Conservation (phyloP, 2,797 vertebrate genomes). For the Microhierax caerulescens region DNA sequence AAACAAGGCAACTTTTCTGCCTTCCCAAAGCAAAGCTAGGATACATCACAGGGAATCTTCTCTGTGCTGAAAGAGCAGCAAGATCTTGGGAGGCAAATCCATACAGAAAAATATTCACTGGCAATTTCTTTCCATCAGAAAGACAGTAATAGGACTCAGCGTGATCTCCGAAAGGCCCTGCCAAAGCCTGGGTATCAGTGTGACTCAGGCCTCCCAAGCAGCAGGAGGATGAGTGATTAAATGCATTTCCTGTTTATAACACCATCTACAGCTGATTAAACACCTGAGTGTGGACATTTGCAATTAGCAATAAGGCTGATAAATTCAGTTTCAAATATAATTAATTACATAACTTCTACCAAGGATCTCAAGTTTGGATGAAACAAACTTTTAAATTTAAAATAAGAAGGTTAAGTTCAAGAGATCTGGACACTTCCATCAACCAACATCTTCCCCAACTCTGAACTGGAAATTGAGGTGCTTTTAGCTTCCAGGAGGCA, state of each 20-base stretch:
- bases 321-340: neutral
- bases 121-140: neutral
- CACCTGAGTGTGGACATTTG: neutral
- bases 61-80: neutral
- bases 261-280: neutral
- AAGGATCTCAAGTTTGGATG: neutral
- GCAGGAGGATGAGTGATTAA: neutral
- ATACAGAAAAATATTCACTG: neutral
- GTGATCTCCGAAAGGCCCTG: neutral
- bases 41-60: neutral
- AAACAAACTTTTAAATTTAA: neutral
- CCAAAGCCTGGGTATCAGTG: neutral
- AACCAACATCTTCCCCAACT: neutral
- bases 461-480: neutral
- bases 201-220: neutral
- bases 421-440: neutral
- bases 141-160: neutral
- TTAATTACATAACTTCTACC: neutral
- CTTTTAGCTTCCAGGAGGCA: neutral
- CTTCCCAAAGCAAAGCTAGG: neutral
- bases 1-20: neutral
- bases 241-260: constrained; percentile 23
- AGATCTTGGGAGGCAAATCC: neutral
- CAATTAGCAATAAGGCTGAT: neutral
- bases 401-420: neutral